These are phyloP conservation scores for Oophaga sylvatica DNA, from an alignment of 2,797 vertebrate species.

Conservation along the genomic window DNA sequence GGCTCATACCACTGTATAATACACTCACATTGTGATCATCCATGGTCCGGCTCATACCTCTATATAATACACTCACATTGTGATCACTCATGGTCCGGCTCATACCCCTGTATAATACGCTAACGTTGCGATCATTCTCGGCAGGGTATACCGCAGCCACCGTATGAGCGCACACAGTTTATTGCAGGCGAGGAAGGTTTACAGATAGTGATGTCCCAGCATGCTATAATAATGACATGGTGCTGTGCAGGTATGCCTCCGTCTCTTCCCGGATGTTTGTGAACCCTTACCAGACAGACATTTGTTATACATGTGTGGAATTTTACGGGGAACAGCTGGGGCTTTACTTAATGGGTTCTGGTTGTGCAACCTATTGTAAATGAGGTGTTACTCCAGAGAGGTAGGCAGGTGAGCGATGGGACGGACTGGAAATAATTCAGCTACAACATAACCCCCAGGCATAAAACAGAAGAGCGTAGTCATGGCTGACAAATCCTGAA, in stretches of 20 bases:
- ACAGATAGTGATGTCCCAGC: neutral
- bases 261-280: neutral
- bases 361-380: neutral
- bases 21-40: no score
- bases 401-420: neutral
- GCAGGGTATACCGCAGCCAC: neutral
- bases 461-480: neutral
- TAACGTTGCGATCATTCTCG: no score
- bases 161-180: neutral
- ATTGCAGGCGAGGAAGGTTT: neutral
- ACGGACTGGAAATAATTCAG: neutral
- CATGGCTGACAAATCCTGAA: neutral
- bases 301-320: neutral
- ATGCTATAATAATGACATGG: neutral
- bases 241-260: neutral
- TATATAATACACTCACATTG: no score
- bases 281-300: neutral
- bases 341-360: neutral
- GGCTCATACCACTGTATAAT: no score
- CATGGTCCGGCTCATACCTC: no score
- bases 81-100: no score
- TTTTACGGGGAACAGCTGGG: constrained; percentile 16
- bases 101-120: no score
- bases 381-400: neutral
- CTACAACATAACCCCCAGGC: neutral